These are phyloP conservation scores for Phyllotreta striolata DNA, from an alignment of 2,888 invertebrate species.

Conservation along the genomic window DNA sequence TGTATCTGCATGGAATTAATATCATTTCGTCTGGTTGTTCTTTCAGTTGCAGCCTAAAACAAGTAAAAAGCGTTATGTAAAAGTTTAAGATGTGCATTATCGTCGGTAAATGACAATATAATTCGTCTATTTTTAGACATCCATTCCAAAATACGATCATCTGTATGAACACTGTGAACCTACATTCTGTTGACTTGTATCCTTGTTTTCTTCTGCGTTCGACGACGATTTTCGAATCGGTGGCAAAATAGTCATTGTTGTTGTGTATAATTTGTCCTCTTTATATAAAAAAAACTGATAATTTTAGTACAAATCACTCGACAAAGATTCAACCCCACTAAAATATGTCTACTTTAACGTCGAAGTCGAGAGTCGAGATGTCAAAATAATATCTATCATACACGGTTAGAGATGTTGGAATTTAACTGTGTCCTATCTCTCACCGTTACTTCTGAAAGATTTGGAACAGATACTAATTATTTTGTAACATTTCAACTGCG, in stretches of 20 bases:
- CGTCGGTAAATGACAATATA: constrained; percentile 12
- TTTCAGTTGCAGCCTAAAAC: constrained; percentile 54
- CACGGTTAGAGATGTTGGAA: no score
- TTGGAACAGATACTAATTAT: no score
- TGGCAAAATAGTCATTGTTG: constrained; percentile 60
- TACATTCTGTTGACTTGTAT: constrained; percentile 56
- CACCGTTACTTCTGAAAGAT: no score
- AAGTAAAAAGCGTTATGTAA: constrained; percentile 28
- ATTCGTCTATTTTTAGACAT: constrained; percentile 40
- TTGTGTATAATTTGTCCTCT: constrained; percentile 12
- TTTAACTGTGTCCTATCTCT: no score
- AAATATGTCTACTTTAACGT: constrained; percentile 18
- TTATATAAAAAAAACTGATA: background rate
- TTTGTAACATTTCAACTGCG: no score
- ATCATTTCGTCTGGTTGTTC: constrained; percentile 55
- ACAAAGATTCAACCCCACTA: constrained; percentile 16
- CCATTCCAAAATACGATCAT: constrained; percentile 36
- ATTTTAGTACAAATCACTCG: constrained; percentile 10
- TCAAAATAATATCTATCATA: constrained; percentile 6
- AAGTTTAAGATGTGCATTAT: constrained; percentile 20
- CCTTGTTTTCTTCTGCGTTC: constrained; percentile 56
- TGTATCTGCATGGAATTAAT: constrained; percentile 52
- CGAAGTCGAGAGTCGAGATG: background rate
- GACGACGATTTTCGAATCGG: constrained; percentile 54
- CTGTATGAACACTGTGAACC: constrained; percentile 49